Conservation (phyloP, 2,888 invertebrate species). For the Cheilosia urbana region DNA sequence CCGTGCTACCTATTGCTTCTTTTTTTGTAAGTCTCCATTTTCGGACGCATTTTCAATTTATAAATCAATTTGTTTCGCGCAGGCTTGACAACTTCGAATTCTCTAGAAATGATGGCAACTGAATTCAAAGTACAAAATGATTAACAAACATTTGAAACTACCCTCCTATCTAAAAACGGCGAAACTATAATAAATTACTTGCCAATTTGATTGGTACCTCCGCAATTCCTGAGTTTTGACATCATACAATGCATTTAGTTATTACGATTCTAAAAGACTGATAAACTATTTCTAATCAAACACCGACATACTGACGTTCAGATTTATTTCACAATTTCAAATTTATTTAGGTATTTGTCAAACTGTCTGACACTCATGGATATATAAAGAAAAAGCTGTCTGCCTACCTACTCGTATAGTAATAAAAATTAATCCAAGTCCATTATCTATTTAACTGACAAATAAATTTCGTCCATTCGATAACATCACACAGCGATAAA, state of each 20-base stretch:
- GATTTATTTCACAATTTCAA: not conserved
- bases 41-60: no score
- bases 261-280: no score
- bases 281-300: not conserved
- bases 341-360: not conserved
- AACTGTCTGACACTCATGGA: not conserved
- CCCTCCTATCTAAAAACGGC: no score
- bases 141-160: no score
- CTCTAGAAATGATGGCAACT: no score
- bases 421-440: conserved; percentile 20
- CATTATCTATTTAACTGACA: conserved; percentile 41
- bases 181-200: no score
- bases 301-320: not conserved
- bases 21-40: no score
- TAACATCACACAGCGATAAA: conserved; percentile 52
- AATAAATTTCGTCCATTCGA: conserved; percentile 48
- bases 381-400: not conserved
- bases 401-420: not conserved
- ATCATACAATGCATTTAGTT: not conserved
- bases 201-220: no score
- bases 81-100: no score
- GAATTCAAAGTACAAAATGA: no score
- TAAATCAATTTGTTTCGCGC: no score
- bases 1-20: no score
- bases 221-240: not conserved